Conservation (phyloP, 1,140 invertebrate species). For the Drosophila paulistorum region DNA sequence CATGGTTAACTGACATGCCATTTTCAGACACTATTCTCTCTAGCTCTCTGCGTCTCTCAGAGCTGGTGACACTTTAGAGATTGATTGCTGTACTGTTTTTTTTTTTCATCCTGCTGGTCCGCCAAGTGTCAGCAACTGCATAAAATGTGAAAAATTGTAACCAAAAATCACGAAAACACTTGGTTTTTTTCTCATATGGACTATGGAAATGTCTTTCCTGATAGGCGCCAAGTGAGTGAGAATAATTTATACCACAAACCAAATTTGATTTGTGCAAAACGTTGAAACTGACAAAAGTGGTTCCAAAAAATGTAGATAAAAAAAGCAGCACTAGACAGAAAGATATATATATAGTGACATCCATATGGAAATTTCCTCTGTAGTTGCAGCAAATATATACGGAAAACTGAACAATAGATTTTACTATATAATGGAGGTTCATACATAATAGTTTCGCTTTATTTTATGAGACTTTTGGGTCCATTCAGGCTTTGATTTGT, state of each 20-base stretch:
- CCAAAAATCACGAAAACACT: conserved; percentile 3
- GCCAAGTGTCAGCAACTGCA: conserved; percentile 40
- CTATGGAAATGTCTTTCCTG: conserved; percentile 31
- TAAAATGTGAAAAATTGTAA: conserved; percentile 8
- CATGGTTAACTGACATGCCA: conserved; percentile 49
- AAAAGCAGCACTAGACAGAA: too few relatives aligned
- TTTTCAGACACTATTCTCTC: conserved; percentile 6
- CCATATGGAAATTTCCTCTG: too few relatives aligned
- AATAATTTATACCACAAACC: conserved; percentile 67
- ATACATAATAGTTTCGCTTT: too few relatives aligned
- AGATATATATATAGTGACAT: too few relatives aligned
- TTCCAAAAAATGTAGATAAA: too few relatives aligned
- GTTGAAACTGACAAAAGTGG: too few relatives aligned
- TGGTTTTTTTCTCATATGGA: conserved; percentile 8
- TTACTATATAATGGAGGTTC: too few relatives aligned
- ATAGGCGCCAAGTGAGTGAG: conserved; percentile 67
- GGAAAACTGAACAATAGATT: too few relatives aligned
- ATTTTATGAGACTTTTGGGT: too few relatives aligned
- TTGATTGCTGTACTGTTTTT: conserved; percentile 57
- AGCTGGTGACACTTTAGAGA: conserved; percentile 60
- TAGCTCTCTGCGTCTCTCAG: neutral
- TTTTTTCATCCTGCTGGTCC: conserved; percentile 33
- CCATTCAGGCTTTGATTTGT: too few relatives aligned
- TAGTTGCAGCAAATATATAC: too few relatives aligned
- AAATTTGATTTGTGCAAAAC: conserved; percentile 36